These are phyloP conservation scores for Coelopa pilipes DNA, from an alignment of 2,888 invertebrate genomes.

Conservation along the genomic window DNA sequence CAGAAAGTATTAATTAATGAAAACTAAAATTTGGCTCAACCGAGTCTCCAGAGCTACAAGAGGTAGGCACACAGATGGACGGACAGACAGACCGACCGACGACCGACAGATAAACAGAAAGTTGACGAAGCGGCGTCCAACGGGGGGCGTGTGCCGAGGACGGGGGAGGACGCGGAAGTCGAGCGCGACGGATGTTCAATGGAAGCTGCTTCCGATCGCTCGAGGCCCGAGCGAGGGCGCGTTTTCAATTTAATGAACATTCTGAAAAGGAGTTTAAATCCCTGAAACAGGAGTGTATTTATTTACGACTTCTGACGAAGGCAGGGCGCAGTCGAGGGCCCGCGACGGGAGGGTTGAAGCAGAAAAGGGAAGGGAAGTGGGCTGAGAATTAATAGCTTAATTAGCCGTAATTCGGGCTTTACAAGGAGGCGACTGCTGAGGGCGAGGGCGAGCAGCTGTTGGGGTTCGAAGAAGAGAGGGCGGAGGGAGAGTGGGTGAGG, in stretches of 20 bases:
- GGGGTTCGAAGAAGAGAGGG: too few species aligned
- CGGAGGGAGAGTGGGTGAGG: too few species aligned
- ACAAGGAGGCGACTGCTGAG: background rate
- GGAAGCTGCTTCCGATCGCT: too few species aligned
- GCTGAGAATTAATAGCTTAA: background rate
- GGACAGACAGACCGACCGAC: background rate
- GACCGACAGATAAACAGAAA: background rate
- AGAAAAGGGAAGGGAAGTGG: background rate
- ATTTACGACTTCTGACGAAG: background rate
- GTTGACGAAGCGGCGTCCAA: background rate
- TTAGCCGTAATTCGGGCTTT: background rate
- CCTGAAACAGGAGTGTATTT: background rate
- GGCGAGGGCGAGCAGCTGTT: too few species aligned
- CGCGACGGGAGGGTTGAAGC: background rate
- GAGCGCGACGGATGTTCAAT: too few species aligned
- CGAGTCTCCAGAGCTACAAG: too few species aligned
- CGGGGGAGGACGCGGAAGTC: background rate
- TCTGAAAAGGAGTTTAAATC: slow-evolving; percentile 1
- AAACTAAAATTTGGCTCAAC: too few species aligned
- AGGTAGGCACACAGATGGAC: background rate
- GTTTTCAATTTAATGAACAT: background rate
- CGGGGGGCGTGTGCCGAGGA: background rate
- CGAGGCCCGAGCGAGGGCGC: background rate
- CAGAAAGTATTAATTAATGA: too few species aligned
- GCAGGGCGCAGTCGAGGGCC: too few species aligned